Evolutionary conservation across 2,888 invertebrate species (phyloP).

Genomic region (Apocheima hispidaria): DNA sequence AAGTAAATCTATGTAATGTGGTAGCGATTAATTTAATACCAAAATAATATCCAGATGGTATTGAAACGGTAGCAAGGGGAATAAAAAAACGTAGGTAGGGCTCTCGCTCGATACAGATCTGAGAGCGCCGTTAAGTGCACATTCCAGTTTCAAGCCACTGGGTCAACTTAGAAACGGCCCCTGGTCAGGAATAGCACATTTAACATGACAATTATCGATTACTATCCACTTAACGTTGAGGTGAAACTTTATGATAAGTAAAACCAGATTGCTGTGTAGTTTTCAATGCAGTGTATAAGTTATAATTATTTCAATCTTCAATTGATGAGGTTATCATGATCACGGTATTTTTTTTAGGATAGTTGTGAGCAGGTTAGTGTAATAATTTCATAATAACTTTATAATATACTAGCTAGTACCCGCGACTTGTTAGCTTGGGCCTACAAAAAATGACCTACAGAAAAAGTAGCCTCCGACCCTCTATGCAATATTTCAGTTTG

Average conservation of each 20-base stretch:
- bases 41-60: slow-evolving; percentile 22
- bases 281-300: slow-evolving; percentile 40
- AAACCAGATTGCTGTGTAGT: slow-evolving; percentile 49
- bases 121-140: slow-evolving; percentile 35
- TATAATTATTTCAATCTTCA: slow-evolving; percentile 20
- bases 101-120: slow-evolving; percentile 24
- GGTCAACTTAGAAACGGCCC: slow-evolving; percentile 71
- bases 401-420: too few species aligned
- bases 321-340: slow-evolving; percentile 24
- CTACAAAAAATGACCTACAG: too few species aligned
- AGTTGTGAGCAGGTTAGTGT: background rate
- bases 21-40: slow-evolving; percentile 1
- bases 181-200: slow-evolving; percentile 54
- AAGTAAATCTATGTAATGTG: background rate
- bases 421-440: too few species aligned
- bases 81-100: slow-evolving; percentile 10
- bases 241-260: slow-evolving; percentile 65
- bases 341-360: background rate
- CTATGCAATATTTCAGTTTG: too few species aligned
- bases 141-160: slow-evolving; percentile 62
- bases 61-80: slow-evolving; percentile 17
- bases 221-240: slow-evolving; percentile 57
- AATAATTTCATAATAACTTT: background rate
- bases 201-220: slow-evolving; percentile 76
- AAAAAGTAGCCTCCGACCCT: too few species aligned